A percentile compares a stretch with the other conserved stretches of the same genome.
Conservation (phyloP, 2,888 invertebrate species). For the Drosophila kanekoi region DNA sequence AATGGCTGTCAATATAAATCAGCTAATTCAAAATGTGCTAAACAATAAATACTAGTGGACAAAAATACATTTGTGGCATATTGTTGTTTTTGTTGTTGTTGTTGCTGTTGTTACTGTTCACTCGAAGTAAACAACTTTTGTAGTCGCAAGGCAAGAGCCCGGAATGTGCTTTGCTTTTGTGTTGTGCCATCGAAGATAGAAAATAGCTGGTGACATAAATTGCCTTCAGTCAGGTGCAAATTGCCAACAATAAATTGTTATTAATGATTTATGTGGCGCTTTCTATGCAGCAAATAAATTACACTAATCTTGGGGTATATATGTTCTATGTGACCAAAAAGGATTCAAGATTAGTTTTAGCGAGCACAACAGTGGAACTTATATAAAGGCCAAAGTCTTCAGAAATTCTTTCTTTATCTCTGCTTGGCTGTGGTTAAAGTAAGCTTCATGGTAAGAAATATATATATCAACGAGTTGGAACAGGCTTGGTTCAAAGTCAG, state of each 20-base stretch:
- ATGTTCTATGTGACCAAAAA: too few species aligned
- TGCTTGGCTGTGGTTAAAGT: too few species aligned
- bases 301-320: conserved; percentile 19
- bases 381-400: too few species aligned
- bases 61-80: conserved; percentile 44
- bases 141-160: conserved; percentile 1
- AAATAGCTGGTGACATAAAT: conserved; percentile 68
- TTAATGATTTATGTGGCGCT: conserved; percentile 71
- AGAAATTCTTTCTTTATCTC: too few species aligned
- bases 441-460: too few species aligned
- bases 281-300: conserved; percentile 8
- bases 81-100: not conserved
- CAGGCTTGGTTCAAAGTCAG: too few species aligned
- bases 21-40: conserved; percentile 30
- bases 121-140: conserved; percentile 62
- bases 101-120: conserved; percentile 12
- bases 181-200: conserved; percentile 40
- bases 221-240: conserved; percentile 72
- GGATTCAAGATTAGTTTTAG: too few species aligned
- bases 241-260: conserved; percentile 77
- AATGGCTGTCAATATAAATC: conserved; percentile 31
- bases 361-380: too few species aligned
- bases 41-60: conserved; percentile 67
- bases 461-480: too few species aligned
- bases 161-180: conserved; percentile 16